A percentile compares a stretch with the other conserved stretches of the same genome.
Evolutionary conservation across 1,140 invertebrate genomes (phyloP).

Genomic region (Bombus pyrosoma): DNA sequence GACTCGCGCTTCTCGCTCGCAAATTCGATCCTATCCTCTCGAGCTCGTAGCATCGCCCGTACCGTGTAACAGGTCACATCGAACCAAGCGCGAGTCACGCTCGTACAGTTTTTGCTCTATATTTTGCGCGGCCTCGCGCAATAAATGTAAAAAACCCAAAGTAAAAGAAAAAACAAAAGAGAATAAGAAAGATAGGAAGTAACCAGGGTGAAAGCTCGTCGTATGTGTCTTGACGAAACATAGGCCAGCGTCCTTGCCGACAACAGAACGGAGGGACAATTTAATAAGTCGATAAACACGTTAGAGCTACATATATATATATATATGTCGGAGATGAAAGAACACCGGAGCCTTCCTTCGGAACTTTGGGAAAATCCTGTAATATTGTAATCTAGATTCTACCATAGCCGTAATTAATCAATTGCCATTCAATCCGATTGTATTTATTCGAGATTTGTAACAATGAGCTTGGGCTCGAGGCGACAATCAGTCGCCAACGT

Average conservation of each 20-base stretch:
- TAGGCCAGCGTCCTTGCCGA: neutral
- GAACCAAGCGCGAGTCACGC: no score
- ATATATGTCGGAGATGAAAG: no score
- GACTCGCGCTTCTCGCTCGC: neutral
- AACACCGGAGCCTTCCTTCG: no score
- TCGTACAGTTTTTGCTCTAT: neutral
- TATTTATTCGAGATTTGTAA: no score
- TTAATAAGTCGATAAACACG: conserved; percentile 53
- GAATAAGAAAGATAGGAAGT: neutral
- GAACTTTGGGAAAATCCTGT: no score
- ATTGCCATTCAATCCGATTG: no score
- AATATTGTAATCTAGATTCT: no score
- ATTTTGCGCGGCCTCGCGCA: neutral
- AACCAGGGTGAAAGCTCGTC: neutral
- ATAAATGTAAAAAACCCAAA: neutral
- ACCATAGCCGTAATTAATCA: no score
- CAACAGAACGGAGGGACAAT: conserved; percentile 31
- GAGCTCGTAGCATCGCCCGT: no score
- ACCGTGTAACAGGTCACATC: no score
- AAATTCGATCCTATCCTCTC: neutral
- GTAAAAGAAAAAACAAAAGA: neutral
- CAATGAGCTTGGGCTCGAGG: no score
- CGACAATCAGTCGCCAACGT: no score
- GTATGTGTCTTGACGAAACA: neutral
- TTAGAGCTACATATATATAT: conserved; percentile 1